Evolutionary conservation across 2,113 vertebrate genomes (phyloP).

Genomic region (Dromas ardeola): DNA sequence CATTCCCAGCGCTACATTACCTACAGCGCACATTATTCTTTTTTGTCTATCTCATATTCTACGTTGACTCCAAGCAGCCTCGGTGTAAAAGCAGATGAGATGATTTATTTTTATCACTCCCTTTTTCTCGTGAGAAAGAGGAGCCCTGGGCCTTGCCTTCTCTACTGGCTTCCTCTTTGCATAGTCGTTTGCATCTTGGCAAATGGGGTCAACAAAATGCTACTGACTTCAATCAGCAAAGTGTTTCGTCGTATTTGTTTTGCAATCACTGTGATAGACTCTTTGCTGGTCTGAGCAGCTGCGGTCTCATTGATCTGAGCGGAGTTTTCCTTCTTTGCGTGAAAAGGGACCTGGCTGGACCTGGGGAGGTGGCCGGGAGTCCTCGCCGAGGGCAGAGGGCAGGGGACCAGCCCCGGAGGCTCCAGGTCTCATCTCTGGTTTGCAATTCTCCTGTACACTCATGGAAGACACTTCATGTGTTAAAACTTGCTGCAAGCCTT

Average conservation of each 20-base stretch:
- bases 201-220: background rate
- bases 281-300: background rate
- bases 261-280: background rate
- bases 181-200: background rate
- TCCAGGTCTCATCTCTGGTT: background rate
- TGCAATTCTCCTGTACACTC: background rate
- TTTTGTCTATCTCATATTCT: background rate
- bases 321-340: background rate
- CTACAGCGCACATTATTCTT: background rate
- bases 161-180: background rate
- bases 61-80: background rate
- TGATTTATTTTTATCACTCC: constrained; percentile 38
- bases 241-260: background rate
- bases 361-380: background rate
- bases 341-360: background rate
- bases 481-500: constrained; percentile 66
- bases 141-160: constrained; percentile 1
- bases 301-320: background rate
- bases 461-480: constrained; percentile 57
- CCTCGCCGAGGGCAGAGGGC: background rate
- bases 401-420: background rate
- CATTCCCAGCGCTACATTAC: background rate
- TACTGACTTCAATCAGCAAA: background rate
- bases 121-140: background rate
- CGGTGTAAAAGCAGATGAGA: constrained; percentile 4